phyloP scores from a whole-genome alignment of 2,113 vertebrate species.

The Anolis sagrei region DNA sequence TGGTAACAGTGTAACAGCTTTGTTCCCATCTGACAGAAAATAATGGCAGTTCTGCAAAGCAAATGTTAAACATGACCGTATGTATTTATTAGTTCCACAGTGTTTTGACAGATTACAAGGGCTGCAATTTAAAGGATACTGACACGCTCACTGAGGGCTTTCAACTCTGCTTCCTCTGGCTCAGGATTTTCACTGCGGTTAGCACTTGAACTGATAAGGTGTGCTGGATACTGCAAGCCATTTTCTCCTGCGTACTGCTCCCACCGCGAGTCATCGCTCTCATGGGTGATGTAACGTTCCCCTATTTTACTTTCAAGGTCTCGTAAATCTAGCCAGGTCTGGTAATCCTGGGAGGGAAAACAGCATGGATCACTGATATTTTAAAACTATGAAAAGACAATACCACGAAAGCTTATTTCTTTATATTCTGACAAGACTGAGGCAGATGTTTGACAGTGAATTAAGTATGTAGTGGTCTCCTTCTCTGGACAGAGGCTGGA shows the following conservation, averaged over 20 bases:
- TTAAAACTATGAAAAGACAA: not conserved
- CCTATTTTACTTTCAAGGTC: slow-evolving; percentile 90
- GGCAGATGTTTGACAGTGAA: no score
- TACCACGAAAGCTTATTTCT: not conserved
- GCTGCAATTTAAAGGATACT: slow-evolving; percentile 89
- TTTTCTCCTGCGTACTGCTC: slow-evolving; percentile 88
- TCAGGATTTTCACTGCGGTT: slow-evolving; percentile 76
- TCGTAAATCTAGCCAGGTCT: slow-evolving; percentile 95
- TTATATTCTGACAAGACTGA: not conserved
- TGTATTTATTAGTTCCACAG: slow-evolving; percentile 88
- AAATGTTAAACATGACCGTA: slow-evolving; percentile 85
- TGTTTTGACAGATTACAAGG: slow-evolving; percentile 83
- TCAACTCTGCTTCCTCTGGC: slow-evolving; percentile 86
- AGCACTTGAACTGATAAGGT: slow-evolving; percentile 77
- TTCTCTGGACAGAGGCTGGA: no score
- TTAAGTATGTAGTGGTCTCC: no score
- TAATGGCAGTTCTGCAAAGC: slow-evolving; percentile 86
- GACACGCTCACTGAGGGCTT: slow-evolving; percentile 93
- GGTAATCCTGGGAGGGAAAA: slow-evolving; percentile 87
- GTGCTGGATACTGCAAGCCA: slow-evolving; percentile 86
- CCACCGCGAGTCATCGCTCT: slow-evolving; percentile 96
- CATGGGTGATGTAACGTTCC: slow-evolving; percentile 96
- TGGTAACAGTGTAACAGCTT: slow-evolving; percentile 85
- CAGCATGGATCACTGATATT: no score
- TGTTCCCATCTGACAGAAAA: slow-evolving; percentile 86